phyloP scores from a whole-genome alignment of 2,113 vertebrate genomes.

The Sinocyclocheilus grahami region DNA sequence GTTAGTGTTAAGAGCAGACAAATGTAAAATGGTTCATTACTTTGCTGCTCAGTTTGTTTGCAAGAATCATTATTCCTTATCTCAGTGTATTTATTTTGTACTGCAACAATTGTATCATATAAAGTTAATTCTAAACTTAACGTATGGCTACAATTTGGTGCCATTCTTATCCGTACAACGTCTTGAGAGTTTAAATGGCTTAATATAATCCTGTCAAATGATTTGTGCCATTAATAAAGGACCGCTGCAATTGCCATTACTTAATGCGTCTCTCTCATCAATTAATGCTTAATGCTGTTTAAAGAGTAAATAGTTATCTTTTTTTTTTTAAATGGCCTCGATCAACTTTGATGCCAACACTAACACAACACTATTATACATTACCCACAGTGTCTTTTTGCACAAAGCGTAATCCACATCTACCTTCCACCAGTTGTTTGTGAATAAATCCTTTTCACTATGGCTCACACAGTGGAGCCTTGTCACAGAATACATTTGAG shows the following conservation, averaged over 20 bases:
- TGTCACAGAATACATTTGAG: slow-evolving; percentile 5
- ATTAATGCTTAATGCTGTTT: slow-evolving; percentile 26
- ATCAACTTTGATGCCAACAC: background rate
- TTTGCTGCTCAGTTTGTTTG: slow-evolving; percentile 49
- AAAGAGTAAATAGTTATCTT: too few relatives aligned
- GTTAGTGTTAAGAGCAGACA: slow-evolving; percentile 26
- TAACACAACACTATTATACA: background rate
- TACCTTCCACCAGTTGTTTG: slow-evolving; percentile 5
- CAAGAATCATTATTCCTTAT: slow-evolving; percentile 60
- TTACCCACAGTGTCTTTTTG: background rate
- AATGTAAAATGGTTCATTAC: slow-evolving; percentile 36
- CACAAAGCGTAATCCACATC: slow-evolving; percentile 1
- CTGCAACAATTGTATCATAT: slow-evolving; percentile 57
- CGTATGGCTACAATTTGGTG: slow-evolving; percentile 56
- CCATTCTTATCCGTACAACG: slow-evolving; percentile 50
- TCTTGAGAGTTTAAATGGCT: slow-evolving; percentile 54
- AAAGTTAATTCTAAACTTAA: slow-evolving; percentile 48
- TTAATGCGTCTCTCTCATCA: slow-evolving; percentile 60
- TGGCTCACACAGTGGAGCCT: background rate
- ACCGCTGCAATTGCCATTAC: slow-evolving; percentile 63
- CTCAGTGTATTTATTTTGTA: slow-evolving; percentile 68
- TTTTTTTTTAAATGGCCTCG: background rate
- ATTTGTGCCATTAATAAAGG: slow-evolving; percentile 75
- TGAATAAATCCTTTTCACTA: slow-evolving; percentile 18
- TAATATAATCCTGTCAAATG: slow-evolving; percentile 66